Evolutionary conservation across 2,888 invertebrate species (phyloP), one percentile per base, ranked within the genome.

Genomic region (Drosophila neonasuta): DNA sequence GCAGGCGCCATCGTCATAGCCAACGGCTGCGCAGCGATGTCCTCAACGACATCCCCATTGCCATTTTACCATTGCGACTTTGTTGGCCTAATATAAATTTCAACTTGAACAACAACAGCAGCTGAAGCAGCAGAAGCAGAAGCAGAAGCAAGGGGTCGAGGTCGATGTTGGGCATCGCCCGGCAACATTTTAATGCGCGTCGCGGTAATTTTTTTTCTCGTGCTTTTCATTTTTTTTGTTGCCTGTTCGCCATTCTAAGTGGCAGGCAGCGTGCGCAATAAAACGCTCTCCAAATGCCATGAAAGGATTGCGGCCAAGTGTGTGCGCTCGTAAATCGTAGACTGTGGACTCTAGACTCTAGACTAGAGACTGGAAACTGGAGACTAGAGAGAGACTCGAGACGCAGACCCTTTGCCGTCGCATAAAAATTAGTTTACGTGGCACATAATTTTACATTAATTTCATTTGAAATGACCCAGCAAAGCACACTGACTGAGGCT

Each of bases 11-110:
- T 70, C 63, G 60, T 15, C 79, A 80, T 71, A 54, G 60, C 36
- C 32, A 67, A 70, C 58, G 80, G 71, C 64, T 56, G 63, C 66
- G 71, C 64, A 54, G 63, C 66, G 77, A 45, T 68, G 74, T 63
- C 63, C 77, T 55, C 77, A 48, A 72, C 68, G 72, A 55, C 76
- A 62, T 45, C 10, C 62, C 13, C 54, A 46, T 42, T 32, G 54
- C 45, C 42, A 39, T 29, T 30, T 17, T 41, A 17, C 15, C 41
- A 41, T 34, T 17, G 61, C 71, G 79, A 79, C 83, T 79, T 75
- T 84, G 78, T 86, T 87, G 81, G 79, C 84, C 84, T 83, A 86
- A 84, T 83, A 83, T 86, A 83, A 83, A 86, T 86, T 83, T 80
- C 77, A 80, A 68, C 76, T 76, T 72, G 62, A 80, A 72, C 78